Evolutionary conservation across 2,797 vertebrate species (phyloP), one percentile per base, ranked within the genome.

Genomic region (Steatocranus sp.): DNA sequence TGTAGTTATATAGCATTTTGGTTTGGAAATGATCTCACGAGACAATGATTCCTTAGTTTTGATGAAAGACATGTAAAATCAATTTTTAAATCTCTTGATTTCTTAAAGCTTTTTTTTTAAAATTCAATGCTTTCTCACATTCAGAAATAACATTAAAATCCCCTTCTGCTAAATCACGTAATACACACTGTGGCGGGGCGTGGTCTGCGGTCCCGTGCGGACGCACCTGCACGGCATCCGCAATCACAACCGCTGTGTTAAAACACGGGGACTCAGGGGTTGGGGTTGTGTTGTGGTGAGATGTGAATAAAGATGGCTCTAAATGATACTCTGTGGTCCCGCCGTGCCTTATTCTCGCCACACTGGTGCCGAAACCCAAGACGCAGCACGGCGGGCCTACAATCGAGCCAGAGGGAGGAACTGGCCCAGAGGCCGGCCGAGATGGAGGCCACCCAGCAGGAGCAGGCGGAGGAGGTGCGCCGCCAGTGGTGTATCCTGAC

Each of bases 131-230:
- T 46, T 70, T 8, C 41, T 70, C 41, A 70, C 25, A 46, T 70
- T 70, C 23, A 70, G 66, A 70, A 43, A 27, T 70, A 46, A 70
- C 6, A 70, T 30, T 27, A 48, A 70, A 70, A 70, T 70, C 15
- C 23, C 8, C 23, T 70, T 46, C 15, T 18, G 15, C 41, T 70
- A 70, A 70, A 30, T 70, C 10, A 2, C 9, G 1, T 18, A 70
- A 8, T 30, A 46, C 23, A 70, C n/a, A n/a, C n/a, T n/a, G n/a
- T n/a, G n/a, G n/a, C n/a, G 25, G 25, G 25, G 25, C 25, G 25
- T 25, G 25, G 25, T 25, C 25, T 25, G 25, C 25, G 25, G 25
- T 25, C 3, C 25, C 25, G 25, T 25, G 25, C 18, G 18, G 48
- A 49, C 4, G 1, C 48, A 51, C 49, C 49, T 51, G 49, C 50